Base-by-base conservation (phyloP, 2,113 vertebrate species). In the Hystrix brachyura region DNA sequence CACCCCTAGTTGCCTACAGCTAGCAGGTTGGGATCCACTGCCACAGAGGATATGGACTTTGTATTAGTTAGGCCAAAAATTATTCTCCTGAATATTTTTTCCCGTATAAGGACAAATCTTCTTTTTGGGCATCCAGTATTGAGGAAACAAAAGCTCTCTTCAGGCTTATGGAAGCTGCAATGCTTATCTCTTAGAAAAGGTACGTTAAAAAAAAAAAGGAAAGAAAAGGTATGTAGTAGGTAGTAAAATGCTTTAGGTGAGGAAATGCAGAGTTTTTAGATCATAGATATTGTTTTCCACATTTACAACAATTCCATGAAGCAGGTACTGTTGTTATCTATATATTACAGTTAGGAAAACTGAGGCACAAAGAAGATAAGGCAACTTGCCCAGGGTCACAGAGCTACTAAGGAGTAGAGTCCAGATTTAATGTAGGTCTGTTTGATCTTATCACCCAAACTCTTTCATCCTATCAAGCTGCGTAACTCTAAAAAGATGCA, bases 191-290 rank as follows among this genome's bases (percentile, higher is more conserved):
- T 87, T 71, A 43, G 46, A 55, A 71, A 46, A 86, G 23, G 11
- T 51, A 34, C 18, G 2, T 19, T 38, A 38, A 38, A 38, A 38
- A 38, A 38, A 38, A 38, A 38, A 38, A 38, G 38, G 38, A 38
- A 38, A 43, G 46, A 55, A 71, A 46, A 86, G 29, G 11, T 51
- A 34, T 23, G 2, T 19, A n/a, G 60, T 57, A 43, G 23, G 27
- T 46, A 19, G 27, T 67, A 76, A 84, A 76, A 86, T 60, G 60
- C 6, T 27, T 83, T 65, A 51, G 11, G 32, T 43, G 59, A 29
- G 85, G 51, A 62, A 91, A 92, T 13, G n/a, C 60, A 78, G 81
- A 71, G 8, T 27, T 79, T 79, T 93, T 72, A 72, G 81, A 69
- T 72, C 29, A 55, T 9, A 86, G 71, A 29, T 78, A 60, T 3